phyloP scores from a whole-genome alignment of 1,140 invertebrate species.

The Planococcus citri region DNA sequence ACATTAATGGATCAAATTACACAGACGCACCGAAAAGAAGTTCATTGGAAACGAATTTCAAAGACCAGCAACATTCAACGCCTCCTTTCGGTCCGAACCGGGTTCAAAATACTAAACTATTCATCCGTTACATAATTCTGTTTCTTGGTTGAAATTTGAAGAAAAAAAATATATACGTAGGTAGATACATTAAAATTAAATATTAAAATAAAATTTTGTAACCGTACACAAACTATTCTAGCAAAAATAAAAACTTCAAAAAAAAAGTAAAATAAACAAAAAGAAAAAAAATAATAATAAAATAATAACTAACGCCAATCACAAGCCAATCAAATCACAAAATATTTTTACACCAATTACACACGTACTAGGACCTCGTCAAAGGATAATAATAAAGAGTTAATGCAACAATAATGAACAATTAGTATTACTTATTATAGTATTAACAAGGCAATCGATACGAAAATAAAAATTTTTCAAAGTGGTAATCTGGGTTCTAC shows the following conservation, averaged over 20 bases:
- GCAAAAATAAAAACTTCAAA: background rate
- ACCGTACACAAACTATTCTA: background rate
- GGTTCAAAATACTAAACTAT: too few relatives aligned
- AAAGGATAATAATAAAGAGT: background rate
- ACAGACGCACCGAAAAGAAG: too few relatives aligned
- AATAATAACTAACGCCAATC: background rate
- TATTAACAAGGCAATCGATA: too few relatives aligned
- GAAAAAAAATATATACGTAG: background rate
- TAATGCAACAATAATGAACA: background rate
- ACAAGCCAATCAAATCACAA: constrained; percentile 3
- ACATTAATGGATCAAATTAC: too few relatives aligned
- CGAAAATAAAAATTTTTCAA: too few relatives aligned
- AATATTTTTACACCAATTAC: background rate
- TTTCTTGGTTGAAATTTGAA: background rate
- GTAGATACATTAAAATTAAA: background rate
- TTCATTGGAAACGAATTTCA: too few relatives aligned
- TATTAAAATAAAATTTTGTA: too few relatives aligned
- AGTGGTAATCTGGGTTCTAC: too few relatives aligned
- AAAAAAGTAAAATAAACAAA: background rate
- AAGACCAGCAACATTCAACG: too few relatives aligned
- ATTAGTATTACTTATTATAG: too few relatives aligned
- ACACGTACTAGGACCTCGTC: background rate
- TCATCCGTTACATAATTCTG: background rate
- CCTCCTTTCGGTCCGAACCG: too few relatives aligned
- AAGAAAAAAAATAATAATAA: background rate